These are phyloP conservation scores for Cheilosia vernalis DNA, from an alignment of 2,888 invertebrate genomes.

Conservation along the genomic window DNA sequence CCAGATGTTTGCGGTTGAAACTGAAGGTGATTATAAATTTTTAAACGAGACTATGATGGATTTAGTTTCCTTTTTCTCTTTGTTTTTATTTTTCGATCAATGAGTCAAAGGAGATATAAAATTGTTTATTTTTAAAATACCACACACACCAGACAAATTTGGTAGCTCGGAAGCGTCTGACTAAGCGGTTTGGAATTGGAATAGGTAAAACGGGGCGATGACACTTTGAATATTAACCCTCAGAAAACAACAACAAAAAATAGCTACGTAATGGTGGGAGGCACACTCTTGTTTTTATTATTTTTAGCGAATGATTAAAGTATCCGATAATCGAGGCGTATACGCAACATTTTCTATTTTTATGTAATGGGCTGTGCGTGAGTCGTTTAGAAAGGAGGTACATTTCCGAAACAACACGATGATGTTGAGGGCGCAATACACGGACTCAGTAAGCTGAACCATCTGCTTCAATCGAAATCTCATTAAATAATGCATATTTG, in stretches of 20 bases:
- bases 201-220: background rate
- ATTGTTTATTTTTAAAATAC: background rate
- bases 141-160: background rate
- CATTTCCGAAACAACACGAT: no score
- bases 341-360: background rate
- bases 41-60: background rate
- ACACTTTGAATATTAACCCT: slow-evolving; percentile 2
- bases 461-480: no score
- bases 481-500: no score
- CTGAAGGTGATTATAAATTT: background rate
- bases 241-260: background rate
- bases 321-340: background rate
- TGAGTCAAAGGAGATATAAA: background rate
- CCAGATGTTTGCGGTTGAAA: background rate
- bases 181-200: background rate
- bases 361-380: background rate
- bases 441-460: no score
- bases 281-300: background rate
- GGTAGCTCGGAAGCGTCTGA: background rate
- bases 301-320: slow-evolving; percentile 5
- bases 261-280: background rate
- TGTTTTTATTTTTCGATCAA: background rate
- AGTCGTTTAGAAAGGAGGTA: background rate
- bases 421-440: no score
- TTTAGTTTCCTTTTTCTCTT: background rate